phyloP scores from a whole-genome alignment of 2,113 vertebrate species.

The Rhynchomys soricoides region DNA sequence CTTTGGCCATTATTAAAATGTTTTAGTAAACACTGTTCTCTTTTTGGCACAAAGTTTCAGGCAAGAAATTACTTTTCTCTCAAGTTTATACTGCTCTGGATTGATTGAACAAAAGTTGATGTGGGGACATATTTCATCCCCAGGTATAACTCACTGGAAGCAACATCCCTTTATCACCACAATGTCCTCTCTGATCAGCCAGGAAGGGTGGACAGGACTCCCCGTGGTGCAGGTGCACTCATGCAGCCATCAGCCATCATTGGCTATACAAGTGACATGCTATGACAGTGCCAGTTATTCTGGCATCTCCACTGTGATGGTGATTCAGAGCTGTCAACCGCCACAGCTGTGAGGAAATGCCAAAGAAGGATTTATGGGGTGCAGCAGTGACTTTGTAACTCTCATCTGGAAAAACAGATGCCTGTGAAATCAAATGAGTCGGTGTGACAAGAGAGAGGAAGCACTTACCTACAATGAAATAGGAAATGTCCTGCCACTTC shows the following conservation, averaged over 20 bases:
- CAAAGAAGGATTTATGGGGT: slow-evolving; percentile 82
- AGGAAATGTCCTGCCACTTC: background rate
- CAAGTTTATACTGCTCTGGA: slow-evolving; percentile 47
- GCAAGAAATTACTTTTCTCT: slow-evolving; percentile 11
- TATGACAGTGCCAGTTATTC: slow-evolving; percentile 77
- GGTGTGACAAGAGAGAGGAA: slow-evolving; percentile 36
- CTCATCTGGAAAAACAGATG: slow-evolving; percentile 78
- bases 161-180: slow-evolving; percentile 64
- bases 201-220: slow-evolving; percentile 37
- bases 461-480: slow-evolving; percentile 11
- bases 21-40: background rate
- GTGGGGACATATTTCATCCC: slow-evolving; percentile 73
- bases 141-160: slow-evolving; percentile 75
- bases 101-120: slow-evolving; percentile 67
- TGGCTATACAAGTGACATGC: slow-evolving; percentile 19
- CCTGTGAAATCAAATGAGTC: slow-evolving; percentile 79
- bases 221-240: slow-evolving; percentile 68
- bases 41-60: background rate
- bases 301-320: slow-evolving; percentile 77
- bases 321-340: slow-evolving; percentile 85
- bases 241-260: background rate
- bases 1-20: background rate
- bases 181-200: background rate
- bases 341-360: slow-evolving; percentile 80
- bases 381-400: slow-evolving; percentile 79